Percentiles rank a stretch among this genome's conserved stretches.
phyloP scores from a whole-genome alignment of 92 coral and sea anemone genomes.

The Actinernus sp. region DNA sequence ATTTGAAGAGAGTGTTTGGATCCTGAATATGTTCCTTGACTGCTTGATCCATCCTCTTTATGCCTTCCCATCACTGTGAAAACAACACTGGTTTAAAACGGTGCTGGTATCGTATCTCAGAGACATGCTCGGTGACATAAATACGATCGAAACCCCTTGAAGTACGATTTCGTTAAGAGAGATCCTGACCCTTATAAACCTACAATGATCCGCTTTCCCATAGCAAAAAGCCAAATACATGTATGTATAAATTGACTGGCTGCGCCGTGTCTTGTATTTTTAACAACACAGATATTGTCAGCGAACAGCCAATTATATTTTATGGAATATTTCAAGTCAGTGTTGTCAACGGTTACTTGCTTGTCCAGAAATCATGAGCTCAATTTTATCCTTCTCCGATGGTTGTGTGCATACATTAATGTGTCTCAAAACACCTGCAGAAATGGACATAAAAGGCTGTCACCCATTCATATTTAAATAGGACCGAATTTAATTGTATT shows the following conservation, averaged over 20 bases:
- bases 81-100: too few species aligned
- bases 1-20: constrained; percentile 45
- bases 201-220: constrained; percentile 15
- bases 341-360: constrained; percentile 60
- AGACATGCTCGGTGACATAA: too few species aligned
- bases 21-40: not conserved
- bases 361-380: constrained; percentile 53
- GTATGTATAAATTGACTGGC: constrained; percentile 40
- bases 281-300: constrained; percentile 50
- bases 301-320: constrained; percentile 45
- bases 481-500: too few species aligned
- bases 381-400: constrained; percentile 21
- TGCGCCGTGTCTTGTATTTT: constrained; percentile 14
- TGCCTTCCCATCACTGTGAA: constrained; percentile 13
- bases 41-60: constrained; percentile 6
- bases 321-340: constrained; percentile 27
- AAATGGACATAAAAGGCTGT: constrained; percentile 6
- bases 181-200: not conserved
- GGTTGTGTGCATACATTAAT: constrained; percentile 12
- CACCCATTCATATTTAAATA: constrained; percentile 84
- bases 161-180: not conserved
- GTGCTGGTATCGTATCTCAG: too few species aligned
- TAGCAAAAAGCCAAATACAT: constrained; percentile 42
- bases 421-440: constrained; percentile 21
- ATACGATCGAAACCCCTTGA: not conserved